Evolutionary conservation across 1,140 invertebrate species (phyloP).

Genomic region (Sarcophaga bullata): DNA sequence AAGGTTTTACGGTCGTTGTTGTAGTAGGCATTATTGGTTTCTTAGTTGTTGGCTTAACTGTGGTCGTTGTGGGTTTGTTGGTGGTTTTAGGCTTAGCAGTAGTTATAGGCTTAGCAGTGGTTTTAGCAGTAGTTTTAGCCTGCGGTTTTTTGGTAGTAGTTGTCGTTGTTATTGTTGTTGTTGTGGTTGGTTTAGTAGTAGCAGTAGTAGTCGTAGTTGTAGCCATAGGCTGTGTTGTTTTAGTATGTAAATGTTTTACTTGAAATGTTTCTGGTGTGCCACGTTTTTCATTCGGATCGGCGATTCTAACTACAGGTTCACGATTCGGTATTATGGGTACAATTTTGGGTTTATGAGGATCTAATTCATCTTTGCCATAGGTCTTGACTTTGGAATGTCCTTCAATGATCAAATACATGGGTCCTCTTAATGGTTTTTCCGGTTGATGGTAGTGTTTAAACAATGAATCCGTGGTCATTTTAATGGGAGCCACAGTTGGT

Average conservation of each 20-base stretch:
- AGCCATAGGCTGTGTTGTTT: conserved; percentile 51
- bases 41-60: conserved; percentile 33
- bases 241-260: conserved; percentile 63
- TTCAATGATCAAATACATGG: conserved; percentile 82
- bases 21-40: conserved; percentile 27
- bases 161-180: conserved; percentile 21
- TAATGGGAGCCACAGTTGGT: conserved; percentile 65
- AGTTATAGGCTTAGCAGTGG: not conserved
- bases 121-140: conserved; percentile 38
- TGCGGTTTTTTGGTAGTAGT: conserved; percentile 40
- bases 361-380: conserved; percentile 74
- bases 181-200: conserved; percentile 39
- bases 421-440: conserved; percentile 71
- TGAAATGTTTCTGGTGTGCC: conserved; percentile 59
- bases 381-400: conserved; percentile 86
- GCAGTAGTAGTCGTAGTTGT: conserved; percentile 45
- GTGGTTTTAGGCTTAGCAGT: conserved; percentile 7
- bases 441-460: conserved; percentile 73
- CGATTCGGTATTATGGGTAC: conserved; percentile 60
- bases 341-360: conserved; percentile 64
- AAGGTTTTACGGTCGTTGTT: conserved; percentile 19
- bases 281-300: conserved; percentile 60
- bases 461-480: conserved; percentile 59
- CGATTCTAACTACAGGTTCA: conserved; percentile 58
- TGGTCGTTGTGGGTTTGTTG: conserved; percentile 35